These are phyloP conservation scores for Tuta absoluta DNA, from an alignment of 2,888 invertebrate species.

Conservation along the genomic window DNA sequence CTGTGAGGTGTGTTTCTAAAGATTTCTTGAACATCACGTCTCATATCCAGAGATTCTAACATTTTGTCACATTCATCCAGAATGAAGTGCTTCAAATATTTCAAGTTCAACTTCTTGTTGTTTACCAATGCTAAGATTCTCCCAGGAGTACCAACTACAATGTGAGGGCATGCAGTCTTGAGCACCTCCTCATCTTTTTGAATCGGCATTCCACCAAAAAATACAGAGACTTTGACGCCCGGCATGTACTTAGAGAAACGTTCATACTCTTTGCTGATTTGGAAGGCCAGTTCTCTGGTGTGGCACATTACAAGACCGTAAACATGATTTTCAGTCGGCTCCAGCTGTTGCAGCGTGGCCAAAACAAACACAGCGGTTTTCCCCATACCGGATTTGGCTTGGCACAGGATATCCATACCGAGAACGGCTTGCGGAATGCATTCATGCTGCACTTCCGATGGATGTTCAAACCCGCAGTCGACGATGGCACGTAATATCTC, in stretches of 20 bases:
- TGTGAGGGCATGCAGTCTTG: constrained; percentile 98
- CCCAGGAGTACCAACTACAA: constrained; percentile 99
- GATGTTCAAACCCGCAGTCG: constrained; percentile 99
- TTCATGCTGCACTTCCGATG: constrained; percentile 99
- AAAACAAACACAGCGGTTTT: constrained; percentile 99
- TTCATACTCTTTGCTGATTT: constrained; percentile 99
- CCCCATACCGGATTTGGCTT: constrained; percentile 99
- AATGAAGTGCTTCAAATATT: constrained; percentile 98
- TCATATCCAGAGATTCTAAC: constrained; percentile 98
- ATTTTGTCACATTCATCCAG: constrained; percentile 99
- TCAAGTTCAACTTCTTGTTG: constrained; percentile 95
- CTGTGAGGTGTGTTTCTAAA: constrained; percentile 99
- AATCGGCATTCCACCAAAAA: constrained; percentile 98
- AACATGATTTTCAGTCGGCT: constrained; percentile 97
- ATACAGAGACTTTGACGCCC: constrained; percentile 96
- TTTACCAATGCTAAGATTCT: constrained; percentile 96
- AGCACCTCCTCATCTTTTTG: constrained; percentile 98
- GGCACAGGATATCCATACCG: constrained; percentile 99
- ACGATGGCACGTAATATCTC: constrained; percentile 98
- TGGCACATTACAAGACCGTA: constrained; percentile 99
- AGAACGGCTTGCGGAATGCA: constrained; percentile 99
- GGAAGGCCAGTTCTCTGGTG: constrained; percentile 99
- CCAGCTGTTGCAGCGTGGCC: constrained; percentile 98
- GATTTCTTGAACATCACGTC: constrained; percentile 99
- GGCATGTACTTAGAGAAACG: constrained; percentile 99